Base-by-base conservation (phyloP, 2,113 vertebrate genomes). In the Onychostruthus taczanowskii region DNA sequence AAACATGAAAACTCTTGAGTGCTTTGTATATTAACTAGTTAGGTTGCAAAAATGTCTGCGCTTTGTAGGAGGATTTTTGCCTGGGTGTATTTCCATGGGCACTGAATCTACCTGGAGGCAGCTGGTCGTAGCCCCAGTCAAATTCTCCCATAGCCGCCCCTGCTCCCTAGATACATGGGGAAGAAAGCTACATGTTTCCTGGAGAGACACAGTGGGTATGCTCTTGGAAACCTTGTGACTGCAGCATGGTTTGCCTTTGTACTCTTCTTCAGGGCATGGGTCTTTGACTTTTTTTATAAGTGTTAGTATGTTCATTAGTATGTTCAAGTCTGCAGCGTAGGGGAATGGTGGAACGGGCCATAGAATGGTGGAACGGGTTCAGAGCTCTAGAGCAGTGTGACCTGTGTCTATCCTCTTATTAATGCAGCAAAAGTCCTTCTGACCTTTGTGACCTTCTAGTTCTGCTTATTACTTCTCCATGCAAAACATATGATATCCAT, bases 131-230 rank as follows among this genome's bases (percentile, higher is more conserved):
- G 6, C 0, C 8, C 3, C 13, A 3, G 2, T 17, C 13, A 68
- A 30, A 43, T 33, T 49, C 21, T 89, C 24, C 41, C 5, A 16
- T 24, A 41, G 39, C 39, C 56, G 14, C 8, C 66, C 26, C 14
- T 9, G 2, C 20, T 43, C 1, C 2, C 3, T 3, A 74, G 23
- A 10, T 13, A 53, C 0, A 12, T 3, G 7, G 3, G 10, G 10
- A 69, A 58, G 26, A 59, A 67, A 75, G 18, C 10, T 43, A 16
- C 20, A 6, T 0, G 0, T 3, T 77, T n/a, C 46, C 14, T 79
- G 39, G 6, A 85, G 7, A 8, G 2, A 35, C 1, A 1, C 16
- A 14, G 15, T 13, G 15, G 1, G 5, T 12, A 3, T 31, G 8
- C 2, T 44, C 3, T 68, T 16, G 56, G 22, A 63, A 84, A 61